phyloP scores from a whole-genome alignment of 2,113 vertebrate species.

The Phycodurus eques region DNA sequence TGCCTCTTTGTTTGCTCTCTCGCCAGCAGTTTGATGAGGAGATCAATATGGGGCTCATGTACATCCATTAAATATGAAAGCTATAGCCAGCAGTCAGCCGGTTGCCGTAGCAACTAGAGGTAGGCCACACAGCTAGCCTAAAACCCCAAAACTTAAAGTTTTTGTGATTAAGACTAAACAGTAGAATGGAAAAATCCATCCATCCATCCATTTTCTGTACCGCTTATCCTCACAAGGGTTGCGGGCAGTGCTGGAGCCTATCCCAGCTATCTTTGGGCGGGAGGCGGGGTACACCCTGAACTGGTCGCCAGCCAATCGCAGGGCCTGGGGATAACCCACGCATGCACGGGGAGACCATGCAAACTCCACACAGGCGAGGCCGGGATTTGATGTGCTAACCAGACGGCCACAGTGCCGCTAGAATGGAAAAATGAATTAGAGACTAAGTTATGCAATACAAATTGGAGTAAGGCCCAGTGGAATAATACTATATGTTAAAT shows the following conservation, averaged over 20 bases:
- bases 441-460: no score
- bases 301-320: no score
- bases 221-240: no score
- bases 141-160: background rate
- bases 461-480: background rate
- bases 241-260: no score
- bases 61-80: conserved; percentile 1
- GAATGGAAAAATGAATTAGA: background rate
- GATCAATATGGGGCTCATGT: background rate
- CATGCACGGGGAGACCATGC: no score
- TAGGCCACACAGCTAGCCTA: background rate
- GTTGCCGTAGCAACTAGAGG: conserved; percentile 2
- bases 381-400: no score
- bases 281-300: no score
- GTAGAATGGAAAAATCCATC: background rate
- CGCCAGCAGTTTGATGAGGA: background rate
- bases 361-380: no score
- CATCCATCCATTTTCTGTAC: background rate
- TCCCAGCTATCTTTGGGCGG: no score
- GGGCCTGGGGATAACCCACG: no score
- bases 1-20: background rate
- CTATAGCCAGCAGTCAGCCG: background rate
- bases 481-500: background rate
- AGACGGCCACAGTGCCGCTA: background rate
- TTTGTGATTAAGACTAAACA: background rate